Evolutionary conservation across 2,888 invertebrate genomes (phyloP).

Genomic region (Drosophila nigricruria): DNA sequence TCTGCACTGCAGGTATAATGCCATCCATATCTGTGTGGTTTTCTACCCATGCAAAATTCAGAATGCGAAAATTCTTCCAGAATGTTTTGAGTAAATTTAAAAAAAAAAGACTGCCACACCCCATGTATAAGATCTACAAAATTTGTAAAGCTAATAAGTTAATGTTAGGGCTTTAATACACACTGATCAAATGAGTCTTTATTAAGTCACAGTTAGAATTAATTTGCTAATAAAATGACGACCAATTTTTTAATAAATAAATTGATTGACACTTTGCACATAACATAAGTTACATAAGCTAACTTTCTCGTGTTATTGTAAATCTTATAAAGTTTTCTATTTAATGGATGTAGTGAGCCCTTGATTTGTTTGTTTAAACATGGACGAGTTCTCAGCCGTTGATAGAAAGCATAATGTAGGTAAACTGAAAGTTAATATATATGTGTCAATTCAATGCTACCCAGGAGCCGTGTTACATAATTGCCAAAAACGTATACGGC

Average conservation of each 20-base stretch:
- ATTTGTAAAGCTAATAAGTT: neutral
- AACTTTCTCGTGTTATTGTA: too few relatives aligned
- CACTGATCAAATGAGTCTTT: neutral
- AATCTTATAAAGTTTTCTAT: neutral
- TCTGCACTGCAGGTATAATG: neutral
- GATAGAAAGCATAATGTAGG: conserved; percentile 16
- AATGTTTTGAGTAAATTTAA: neutral
- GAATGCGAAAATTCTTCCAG: too few relatives aligned
- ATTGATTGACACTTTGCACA: neutral
- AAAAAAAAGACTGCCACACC: neutral
- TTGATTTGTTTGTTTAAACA: conserved; percentile 12
- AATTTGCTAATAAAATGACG: neutral
- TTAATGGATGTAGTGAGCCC: neutral
- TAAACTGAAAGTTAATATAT: conserved; percentile 6
- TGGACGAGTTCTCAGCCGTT: conserved; percentile 38
- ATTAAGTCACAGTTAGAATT: neutral
- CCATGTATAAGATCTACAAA: neutral
- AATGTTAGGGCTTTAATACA: too few relatives aligned
- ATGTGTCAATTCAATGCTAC: conserved; percentile 30
- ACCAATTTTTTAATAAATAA: neutral
- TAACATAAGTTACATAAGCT: neutral
- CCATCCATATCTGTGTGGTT: neutral
- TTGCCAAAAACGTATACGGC: conserved; percentile 61
- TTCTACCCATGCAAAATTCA: neutral
- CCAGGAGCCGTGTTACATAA: conserved; percentile 68